Conservation (phyloP, 1,140 invertebrate genomes). For the Drosophila bifasciata region DNA sequence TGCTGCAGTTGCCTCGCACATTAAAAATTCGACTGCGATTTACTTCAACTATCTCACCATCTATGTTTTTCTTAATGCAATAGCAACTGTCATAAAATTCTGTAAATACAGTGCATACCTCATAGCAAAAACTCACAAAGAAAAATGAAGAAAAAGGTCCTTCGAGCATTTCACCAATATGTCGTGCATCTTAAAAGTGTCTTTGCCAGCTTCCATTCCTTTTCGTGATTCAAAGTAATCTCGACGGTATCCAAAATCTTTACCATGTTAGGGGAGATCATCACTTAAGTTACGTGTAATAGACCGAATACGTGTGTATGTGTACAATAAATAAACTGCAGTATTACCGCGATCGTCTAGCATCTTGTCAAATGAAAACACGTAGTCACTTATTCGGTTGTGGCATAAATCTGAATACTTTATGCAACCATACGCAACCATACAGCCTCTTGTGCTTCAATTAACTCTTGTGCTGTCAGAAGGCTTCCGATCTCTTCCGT, state of each 20-base stretch:
- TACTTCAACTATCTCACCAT: conserved; percentile 91
- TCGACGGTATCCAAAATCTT: conserved; percentile 83
- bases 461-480: conserved; percentile 93
- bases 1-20: conserved; percentile 96
- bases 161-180: conserved; percentile 92
- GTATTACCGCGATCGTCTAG: conserved; percentile 99
- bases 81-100: conserved; percentile 99
- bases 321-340: conserved; percentile 98
- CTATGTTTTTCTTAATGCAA: conserved; percentile 95
- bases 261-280: conserved; percentile 85
- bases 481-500: too few relatives aligned
- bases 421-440: conserved; percentile 99
- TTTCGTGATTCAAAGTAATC: conserved; percentile 91
- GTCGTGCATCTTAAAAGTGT: conserved; percentile 94
- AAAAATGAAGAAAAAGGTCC: conserved; percentile 94
- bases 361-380: conserved; percentile 99
- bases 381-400: conserved; percentile 96
- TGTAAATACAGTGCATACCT: conserved; percentile 95
- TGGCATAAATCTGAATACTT: conserved; percentile 99
- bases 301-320: conserved; percentile 96
- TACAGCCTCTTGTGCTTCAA: conserved; percentile 93
- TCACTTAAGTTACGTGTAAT: conserved; percentile 93
- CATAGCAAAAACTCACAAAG: conserved; percentile 98
- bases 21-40: conserved; percentile 93
- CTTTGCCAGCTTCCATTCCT: conserved; percentile 98